Evolutionary conservation across 2,888 invertebrate species (phyloP).

Genomic region (Hypsopygia costalis): DNA sequence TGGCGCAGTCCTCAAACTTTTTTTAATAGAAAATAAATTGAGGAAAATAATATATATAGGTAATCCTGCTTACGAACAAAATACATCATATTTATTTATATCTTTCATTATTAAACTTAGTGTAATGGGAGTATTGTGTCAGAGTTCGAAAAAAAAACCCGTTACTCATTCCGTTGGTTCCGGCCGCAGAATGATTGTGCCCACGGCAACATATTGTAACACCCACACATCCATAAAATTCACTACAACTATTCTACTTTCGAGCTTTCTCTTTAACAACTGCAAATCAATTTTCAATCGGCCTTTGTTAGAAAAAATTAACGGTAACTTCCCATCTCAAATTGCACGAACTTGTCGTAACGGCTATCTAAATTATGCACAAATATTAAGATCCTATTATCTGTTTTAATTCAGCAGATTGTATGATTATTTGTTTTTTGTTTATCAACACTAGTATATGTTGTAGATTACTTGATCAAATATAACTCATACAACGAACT

Average conservation of each 20-base stretch:
- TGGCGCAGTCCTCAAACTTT: no score
- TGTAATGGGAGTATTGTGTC: conserved; percentile 24
- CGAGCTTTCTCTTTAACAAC: conserved; percentile 25
- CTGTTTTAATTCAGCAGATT: no score
- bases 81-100: not conserved
- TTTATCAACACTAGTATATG: conserved; percentile 6
- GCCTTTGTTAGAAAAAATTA: conserved; percentile 6
- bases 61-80: no score
- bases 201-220: conserved; percentile 33
- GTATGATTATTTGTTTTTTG: conserved; percentile 2
- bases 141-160: conserved; percentile 47
- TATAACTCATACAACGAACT: conserved; percentile 28
- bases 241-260: conserved; percentile 30
- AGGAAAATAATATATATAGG: no score
- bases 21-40: no score
- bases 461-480: conserved; percentile 51
- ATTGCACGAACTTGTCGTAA: not conserved
- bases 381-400: not conserved
- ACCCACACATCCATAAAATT: conserved; percentile 35
- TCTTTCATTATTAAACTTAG: not conserved
- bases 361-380: conserved; percentile 5
- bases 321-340: conserved; percentile 6
- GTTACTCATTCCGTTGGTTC: conserved; percentile 42
- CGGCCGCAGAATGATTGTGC: conserved; percentile 23
- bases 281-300: conserved; percentile 19